Evolutionary conservation across 2,888 invertebrate genomes (phyloP), one percentile per base, ranked within the genome.

Genomic region (Choristoneura rosaceana): DNA sequence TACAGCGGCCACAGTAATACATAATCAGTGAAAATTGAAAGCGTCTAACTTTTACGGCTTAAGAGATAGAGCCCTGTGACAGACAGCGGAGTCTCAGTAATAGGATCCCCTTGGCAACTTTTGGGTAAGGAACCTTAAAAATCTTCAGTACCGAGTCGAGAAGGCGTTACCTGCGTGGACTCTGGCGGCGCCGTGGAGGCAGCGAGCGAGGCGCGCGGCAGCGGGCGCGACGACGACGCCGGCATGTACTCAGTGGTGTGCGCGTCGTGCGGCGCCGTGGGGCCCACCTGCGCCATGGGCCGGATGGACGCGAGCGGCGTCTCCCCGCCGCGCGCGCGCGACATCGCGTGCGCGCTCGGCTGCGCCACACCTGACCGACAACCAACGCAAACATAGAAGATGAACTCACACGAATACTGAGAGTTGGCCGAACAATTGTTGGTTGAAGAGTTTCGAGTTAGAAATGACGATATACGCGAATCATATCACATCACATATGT

Each of bases 261-360:
- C 34, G 91, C 94, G 80, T 90, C 94, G 84, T 86, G 94, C 71
- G 96, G 96, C 67, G 96, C 96, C 59, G 97, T 97, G n/a, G 98
- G 98, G 62, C 97, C 94, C 69, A 98, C 97, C 64, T 97, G 97
- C 33, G 96, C 97, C 78, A 99, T 98, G 0, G 99, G 99, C 47
- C 98, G 95, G 81, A 99, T 99, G 80, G 98, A 98, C 25, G 99
- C 99, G 75, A 98, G 84, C 64, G 94, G 98, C 0, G 98, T 98
- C 85, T 97, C 97, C 5, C 96, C 95, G 3, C 96, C 96, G 75
- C 97, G 95, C 88, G 97, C 96, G 33, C 95, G 82, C 14, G 95
- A 95, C 50, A 95, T 85, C 75, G 93, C 93, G 77, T 95, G 86
- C 75, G 93, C 93, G 78, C 93, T 93, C 77, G 92, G 93, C 76